Conservation (phyloP, 2,888 invertebrate genomes). For the Netelia melanura region DNA sequence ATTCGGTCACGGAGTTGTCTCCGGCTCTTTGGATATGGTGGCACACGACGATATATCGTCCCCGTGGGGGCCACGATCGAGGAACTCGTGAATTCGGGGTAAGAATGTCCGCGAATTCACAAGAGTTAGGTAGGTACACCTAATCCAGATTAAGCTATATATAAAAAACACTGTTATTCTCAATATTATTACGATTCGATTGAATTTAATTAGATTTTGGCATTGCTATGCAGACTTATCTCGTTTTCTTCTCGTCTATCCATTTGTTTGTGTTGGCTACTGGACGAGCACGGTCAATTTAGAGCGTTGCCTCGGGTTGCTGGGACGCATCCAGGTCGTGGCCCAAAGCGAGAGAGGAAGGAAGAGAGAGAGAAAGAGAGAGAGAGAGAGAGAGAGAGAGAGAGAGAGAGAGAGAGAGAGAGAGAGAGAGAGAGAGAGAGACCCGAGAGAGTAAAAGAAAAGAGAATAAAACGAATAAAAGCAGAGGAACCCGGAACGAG, state of each 20-base stretch:
- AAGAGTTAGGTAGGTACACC: not conserved
- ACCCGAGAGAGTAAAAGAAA: conserved; percentile 14
- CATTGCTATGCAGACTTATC: conserved; percentile 1
- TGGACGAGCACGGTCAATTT: conserved; percentile 44
- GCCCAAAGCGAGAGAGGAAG: conserved; percentile 22
- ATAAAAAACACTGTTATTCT: not conserved
- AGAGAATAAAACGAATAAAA: conserved; percentile 20
- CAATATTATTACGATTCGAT: not conserved
- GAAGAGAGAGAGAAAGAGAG: conserved; percentile 16
- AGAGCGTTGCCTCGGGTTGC: conserved; percentile 6
- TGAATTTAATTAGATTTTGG: not conserved
- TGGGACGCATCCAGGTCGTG: conserved; percentile 55
- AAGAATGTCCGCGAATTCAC: not conserved
- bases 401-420: conserved; percentile 28
- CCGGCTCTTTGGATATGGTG: conserved; percentile 22
- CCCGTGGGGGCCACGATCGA: conserved; percentile 25
- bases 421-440: conserved; percentile 10
- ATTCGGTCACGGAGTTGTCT: conserved; percentile 67
- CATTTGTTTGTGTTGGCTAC: conserved; percentile 57
- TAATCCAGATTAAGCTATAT: conserved; percentile 9
- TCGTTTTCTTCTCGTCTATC: not conserved
- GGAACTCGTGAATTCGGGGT: conserved; percentile 23
- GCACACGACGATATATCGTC: conserved; percentile 37
- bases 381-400: conserved; percentile 16
- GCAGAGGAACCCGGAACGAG: conserved; percentile 54